Conservation (phyloP, 1,140 invertebrate genomes). For the Psix sp. region DNA sequence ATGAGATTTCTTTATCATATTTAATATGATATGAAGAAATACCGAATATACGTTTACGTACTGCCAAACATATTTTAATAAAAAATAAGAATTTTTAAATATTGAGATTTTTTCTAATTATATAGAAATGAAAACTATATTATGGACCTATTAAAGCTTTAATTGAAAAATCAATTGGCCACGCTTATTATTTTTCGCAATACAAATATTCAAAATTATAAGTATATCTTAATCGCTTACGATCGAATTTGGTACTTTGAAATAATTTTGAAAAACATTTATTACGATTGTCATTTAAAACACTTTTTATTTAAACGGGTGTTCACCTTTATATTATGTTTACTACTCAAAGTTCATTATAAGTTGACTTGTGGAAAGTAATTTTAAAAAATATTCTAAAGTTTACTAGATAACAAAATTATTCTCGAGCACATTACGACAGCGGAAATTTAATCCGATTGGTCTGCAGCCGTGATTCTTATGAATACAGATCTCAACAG, state of each 20-base stretch:
- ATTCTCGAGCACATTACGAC: conserved; percentile 46
- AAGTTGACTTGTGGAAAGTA: conserved; percentile 34
- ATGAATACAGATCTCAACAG: conserved; percentile 57
- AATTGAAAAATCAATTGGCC: too few species aligned
- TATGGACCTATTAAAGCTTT: too few species aligned
- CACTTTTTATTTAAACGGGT: too few species aligned
- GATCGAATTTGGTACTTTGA: too few species aligned
- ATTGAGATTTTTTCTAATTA: too few species aligned
- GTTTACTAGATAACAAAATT: conserved; percentile 47
- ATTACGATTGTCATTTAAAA: too few species aligned
- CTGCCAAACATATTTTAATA: conserved; percentile 17
- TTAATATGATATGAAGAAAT: conserved; percentile 27
- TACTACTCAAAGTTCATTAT: conserved; percentile 41
- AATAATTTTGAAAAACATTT: too few species aligned
- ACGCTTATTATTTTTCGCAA: too few species aligned
- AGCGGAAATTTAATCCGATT: conserved; percentile 58
- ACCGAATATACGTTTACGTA: conserved; percentile 13
- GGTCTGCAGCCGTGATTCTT: conserved; percentile 51
- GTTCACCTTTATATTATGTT: conserved; percentile 23
- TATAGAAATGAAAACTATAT: too few species aligned
- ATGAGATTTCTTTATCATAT: conserved; percentile 33
- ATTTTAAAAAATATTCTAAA: conserved; percentile 56
- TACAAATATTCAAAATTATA: too few species aligned
- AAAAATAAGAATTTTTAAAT: too few species aligned
- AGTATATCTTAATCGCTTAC: too few species aligned